Base-by-base conservation (phyloP, 1,140 invertebrate species). In the Lethocerus indicus region DNA sequence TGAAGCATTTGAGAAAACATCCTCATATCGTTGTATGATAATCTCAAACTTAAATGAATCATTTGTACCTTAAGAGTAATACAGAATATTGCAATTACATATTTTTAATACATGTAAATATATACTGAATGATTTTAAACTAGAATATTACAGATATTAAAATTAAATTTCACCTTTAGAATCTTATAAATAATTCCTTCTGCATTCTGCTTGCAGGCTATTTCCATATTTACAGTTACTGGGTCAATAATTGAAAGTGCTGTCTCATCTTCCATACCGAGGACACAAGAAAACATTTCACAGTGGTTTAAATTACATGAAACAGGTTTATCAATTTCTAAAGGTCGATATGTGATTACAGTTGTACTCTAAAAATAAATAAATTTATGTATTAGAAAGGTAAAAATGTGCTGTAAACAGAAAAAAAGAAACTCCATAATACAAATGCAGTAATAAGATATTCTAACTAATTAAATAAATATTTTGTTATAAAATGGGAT, bases 241-340 rank as follows among this genome's bases (percentile, higher is more conserved):
- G 92, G 92, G 67, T 96, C 91, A 40, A 96, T 84, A 54, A 97
- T 96, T n/a, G 90, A 91, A 4, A 95, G 67, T 1, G 91, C 89
- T 1, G 90, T 95, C 60, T 94, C 89, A 50, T 94, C 85, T 68
- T 95, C 90, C 53, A 83, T 73, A 6, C 87, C 87, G 36, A 96
- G 67, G 53, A 88, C 83, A 65, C 91, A 95, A 0, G 90, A 94
- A 66, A 93, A 96, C 54, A 96, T 72, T 67, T 96, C 91, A 57
- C 91, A 79, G 58, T 88, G 81, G 55, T 87, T 88, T 16, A 97
- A 68, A 64, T 81, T 88, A 60, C 89, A 89, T 0, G 83, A 84
- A 16, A 94, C 62, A 0, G 85, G 83, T 56, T 86, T 80, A 55
- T 79, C 77, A 18, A 66, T 66, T 49, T 79, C 74, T 18, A 75